Evolutionary conservation across 2,113 vertebrate genomes (phyloP).

Genomic region (Lasiurus cinereus): DNA sequence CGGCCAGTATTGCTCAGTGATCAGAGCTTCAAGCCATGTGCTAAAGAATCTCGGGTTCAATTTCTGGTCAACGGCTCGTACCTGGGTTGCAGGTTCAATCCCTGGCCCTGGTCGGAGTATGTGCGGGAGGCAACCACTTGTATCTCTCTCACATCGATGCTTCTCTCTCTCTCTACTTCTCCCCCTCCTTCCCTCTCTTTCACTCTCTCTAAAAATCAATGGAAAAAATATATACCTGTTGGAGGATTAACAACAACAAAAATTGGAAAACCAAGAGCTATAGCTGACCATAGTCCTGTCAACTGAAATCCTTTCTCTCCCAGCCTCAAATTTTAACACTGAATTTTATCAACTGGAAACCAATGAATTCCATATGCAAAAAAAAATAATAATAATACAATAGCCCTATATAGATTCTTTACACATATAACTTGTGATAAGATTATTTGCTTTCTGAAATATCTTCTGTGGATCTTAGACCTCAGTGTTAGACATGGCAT

Average conservation of each 20-base stretch:
- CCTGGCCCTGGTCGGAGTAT: too few relatives aligned
- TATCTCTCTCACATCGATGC: too few relatives aligned
- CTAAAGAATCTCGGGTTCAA: too few relatives aligned
- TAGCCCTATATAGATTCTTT: neutral
- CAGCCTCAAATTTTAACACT: conserved; percentile 10
- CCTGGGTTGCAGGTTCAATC: too few relatives aligned
- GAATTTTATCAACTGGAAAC: conserved; percentile 46
- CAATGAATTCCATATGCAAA: conserved; percentile 37
- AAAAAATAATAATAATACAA: neutral
- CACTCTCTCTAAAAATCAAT: neutral
- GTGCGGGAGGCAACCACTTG: too few relatives aligned
- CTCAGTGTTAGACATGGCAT: neutral
- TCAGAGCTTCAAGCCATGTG: too few relatives aligned
- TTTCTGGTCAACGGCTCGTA: too few relatives aligned
- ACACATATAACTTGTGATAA: neutral
- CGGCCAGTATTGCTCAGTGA: too few relatives aligned
- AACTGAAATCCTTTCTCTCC: neutral
- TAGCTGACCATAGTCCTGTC: neutral
- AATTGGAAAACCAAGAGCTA: neutral
- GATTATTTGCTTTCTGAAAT: conserved; percentile 58
- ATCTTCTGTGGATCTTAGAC: neutral
- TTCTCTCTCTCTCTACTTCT: neutral
- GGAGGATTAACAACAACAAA: neutral
- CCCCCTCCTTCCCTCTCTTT: neutral
- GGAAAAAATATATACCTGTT: neutral